A percentile compares a stretch with the other conserved stretches of the same genome.
Evolutionary conservation across 2,888 invertebrate species (phyloP).

Genomic region (Microctonus hyperodae): DNA sequence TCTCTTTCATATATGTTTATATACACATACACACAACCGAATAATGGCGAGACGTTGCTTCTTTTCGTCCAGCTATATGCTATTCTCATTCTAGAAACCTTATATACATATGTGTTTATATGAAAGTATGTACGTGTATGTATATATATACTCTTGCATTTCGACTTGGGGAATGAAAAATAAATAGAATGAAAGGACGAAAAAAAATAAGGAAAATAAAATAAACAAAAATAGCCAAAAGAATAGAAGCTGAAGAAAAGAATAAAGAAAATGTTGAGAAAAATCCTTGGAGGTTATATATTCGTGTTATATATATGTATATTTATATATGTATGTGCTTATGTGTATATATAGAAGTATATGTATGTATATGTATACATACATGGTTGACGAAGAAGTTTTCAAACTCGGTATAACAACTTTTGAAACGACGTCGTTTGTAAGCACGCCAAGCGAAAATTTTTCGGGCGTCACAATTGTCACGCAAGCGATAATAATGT

Average conservation of each 20-base stretch:
- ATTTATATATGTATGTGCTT: neutral
- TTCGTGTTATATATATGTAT: neutral
- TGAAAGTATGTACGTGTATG: too few species aligned
- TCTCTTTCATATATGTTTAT: slow-evolving; percentile 4
- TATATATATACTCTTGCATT: neutral
- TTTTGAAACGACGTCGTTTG: slow-evolving; percentile 26
- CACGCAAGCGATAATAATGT: slow-evolving; percentile 10
- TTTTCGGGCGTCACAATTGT: slow-evolving; percentile 15
- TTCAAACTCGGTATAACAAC: slow-evolving; percentile 18
- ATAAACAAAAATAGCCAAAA: slow-evolving; percentile 1
- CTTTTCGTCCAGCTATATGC: neutral
- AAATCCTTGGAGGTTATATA: neutral
- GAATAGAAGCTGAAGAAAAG: slow-evolving; percentile 7
- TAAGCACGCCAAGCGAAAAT: slow-evolving; percentile 26
- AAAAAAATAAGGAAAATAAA: neutral
- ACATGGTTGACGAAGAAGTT: slow-evolving; percentile 14
- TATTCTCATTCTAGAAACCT: neutral
- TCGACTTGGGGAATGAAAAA: neutral
- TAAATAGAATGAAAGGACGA: neutral
- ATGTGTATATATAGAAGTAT: too few species aligned
- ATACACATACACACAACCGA: neutral
- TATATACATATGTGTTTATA: too few species aligned
- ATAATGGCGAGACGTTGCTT: neutral
- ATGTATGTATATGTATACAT: neutral
- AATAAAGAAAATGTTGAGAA: neutral